Base-by-base conservation (phyloP, 2,888 invertebrate genomes). In the Melanophora roralis region DNA sequence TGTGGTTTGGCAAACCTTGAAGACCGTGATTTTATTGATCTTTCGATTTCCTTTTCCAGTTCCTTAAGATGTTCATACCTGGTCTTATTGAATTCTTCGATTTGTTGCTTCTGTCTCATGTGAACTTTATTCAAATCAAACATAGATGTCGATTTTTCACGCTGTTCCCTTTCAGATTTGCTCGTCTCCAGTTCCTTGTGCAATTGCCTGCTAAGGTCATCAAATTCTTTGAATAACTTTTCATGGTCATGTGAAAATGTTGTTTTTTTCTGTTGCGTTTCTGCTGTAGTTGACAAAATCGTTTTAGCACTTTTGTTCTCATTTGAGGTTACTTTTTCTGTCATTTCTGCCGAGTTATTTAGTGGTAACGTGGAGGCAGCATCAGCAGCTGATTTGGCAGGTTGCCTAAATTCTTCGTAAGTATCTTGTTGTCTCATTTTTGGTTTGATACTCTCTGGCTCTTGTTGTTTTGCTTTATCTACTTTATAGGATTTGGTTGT, bases 161-260 rank as follows among this genome's bases (percentile, higher is more conserved):
- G 84, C 7, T 86, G 86, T 49, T 83, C 83, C 38, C 65, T 82
- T 19, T 83, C 82, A 36, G 84, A 83, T n/a, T 85, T 86, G 9
- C 86, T 85, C 9, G 85, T 83, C 14, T 87, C 86, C 73, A 89
- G 83, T 80, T 89, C 89, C 68, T 84, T 84, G 60, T 88, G 85
- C 59, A 90, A 84, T 60, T 89, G 86, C 76, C 88, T 87, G 2
- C 89, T 89, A n/a, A 89, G 84, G 38, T 87, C 86, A 71, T 90
- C 89, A 78, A 90, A 90, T 84, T 90, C 90, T 85, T 89, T 90
- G 86, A 90, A 89, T 38, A 89, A 84, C 82, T 85, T 87, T 80
- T 90, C 89, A 82, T 85, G 86, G 81, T 88, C 88, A 83, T 87
- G 86, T 67, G 83, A 71, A 14, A 78, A 83, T 83, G 75, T 78